Evolutionary conservation across 64 coral and sea anemone species (phyloP).

Genomic region (Pachyseris speciosa): DNA sequence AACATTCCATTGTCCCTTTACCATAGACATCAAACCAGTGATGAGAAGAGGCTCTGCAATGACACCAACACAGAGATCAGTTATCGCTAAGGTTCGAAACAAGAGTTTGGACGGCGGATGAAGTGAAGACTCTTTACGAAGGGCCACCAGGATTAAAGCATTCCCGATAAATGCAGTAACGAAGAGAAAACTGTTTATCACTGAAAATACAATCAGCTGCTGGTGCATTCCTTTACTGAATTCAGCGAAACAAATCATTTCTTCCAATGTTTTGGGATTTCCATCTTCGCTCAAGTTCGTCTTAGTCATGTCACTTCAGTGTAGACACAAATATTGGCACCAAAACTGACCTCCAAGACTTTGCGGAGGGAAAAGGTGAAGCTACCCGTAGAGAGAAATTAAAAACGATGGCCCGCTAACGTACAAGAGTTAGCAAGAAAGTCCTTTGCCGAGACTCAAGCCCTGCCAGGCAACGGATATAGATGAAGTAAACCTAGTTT

Average conservation of each 20-base stretch:
- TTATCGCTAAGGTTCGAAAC: neutral
- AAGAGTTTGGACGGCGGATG: constrained; percentile 13
- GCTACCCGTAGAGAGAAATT: too few relatives aligned
- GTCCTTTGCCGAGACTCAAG: too few relatives aligned
- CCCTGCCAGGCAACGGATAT: too few relatives aligned
- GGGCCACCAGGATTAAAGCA: neutral
- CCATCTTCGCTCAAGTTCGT: neutral
- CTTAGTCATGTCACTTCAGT: neutral
- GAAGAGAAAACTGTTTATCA: constrained; percentile 2
- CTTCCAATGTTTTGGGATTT: neutral
- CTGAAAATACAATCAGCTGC: neutral
- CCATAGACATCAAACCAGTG: neutral
- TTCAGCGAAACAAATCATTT: neutral
- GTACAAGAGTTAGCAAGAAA: too few relatives aligned
- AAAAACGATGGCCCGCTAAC: too few relatives aligned
- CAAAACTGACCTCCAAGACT: too few relatives aligned
- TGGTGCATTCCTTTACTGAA: neutral
- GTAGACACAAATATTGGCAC: too few relatives aligned
- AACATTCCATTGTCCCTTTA: neutral
- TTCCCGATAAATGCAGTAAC: neutral
- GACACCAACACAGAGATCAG: constrained; percentile 9
- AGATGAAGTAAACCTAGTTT: too few relatives aligned
- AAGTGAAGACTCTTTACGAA: neutral
- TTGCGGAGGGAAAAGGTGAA: too few relatives aligned
- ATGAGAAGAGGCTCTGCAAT: neutral